Percentiles rank a stretch among this genome's conserved stretches.
Conservation (phyloP, 2,797 vertebrate species). For the Oreochromis mossambicus region DNA sequence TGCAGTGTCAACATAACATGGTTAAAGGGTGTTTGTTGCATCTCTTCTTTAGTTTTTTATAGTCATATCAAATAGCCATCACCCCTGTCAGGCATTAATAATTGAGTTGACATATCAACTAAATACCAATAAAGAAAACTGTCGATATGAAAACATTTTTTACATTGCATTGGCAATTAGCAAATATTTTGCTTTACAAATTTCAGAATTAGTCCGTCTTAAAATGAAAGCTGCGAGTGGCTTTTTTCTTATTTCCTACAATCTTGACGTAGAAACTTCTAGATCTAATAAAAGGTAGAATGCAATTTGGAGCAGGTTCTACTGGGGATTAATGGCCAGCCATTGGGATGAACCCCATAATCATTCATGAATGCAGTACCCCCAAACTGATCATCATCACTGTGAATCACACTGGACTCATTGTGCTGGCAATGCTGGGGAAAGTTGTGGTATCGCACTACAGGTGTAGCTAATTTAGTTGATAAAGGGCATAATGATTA, state of each 20-base stretch:
- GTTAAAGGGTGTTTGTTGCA: not conserved
- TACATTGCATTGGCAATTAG: not conserved
- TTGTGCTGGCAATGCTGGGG: not conserved
- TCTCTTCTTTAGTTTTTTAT: not conserved
- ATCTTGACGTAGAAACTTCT: not conserved
- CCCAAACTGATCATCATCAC: not conserved
- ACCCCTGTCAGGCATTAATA: not conserved
- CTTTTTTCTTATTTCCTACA: not conserved
- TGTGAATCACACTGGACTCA: not conserved
- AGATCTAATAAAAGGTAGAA: not conserved
- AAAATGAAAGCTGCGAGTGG: not conserved
- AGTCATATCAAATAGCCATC: not conserved
- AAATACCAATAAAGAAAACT: not conserved
- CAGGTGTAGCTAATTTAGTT: constrained; percentile 42
- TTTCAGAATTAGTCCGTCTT: not conserved
- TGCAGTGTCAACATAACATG: not conserved
- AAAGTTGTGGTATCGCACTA: not conserved
- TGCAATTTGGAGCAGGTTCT: not conserved
- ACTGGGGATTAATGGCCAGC: not conserved
- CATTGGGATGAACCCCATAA: not conserved
- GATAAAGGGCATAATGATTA: constrained; percentile 22
- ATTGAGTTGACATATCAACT: not conserved
- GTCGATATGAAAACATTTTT: not conserved
- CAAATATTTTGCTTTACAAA: not conserved
- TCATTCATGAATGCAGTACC: not conserved